A percentile compares a stretch with the other conserved stretches of the same genome.
These are phyloP conservation scores for Aradophagus sp. DNA, from an alignment of 1,140 invertebrate species.

Conservation along the genomic window DNA sequence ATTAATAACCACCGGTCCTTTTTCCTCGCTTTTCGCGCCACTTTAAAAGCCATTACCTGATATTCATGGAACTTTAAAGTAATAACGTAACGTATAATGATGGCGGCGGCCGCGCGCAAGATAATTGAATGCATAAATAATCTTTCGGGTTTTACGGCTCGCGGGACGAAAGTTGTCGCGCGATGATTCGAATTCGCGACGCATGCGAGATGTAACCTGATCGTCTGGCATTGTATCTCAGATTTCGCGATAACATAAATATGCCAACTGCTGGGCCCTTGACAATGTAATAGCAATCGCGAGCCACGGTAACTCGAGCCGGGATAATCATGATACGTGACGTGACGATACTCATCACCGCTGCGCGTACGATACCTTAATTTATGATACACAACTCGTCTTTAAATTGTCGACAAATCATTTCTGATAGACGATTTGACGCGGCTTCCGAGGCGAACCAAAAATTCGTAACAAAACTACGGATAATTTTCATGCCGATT, in stretches of 20 bases:
- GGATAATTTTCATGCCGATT: too few species aligned
- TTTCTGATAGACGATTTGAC: background rate
- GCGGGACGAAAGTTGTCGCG: constrained; percentile 50
- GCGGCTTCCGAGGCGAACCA: too few species aligned
- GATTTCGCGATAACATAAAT: constrained; percentile 69
- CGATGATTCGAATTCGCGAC: constrained; percentile 54
- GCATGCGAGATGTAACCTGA: constrained; percentile 61
- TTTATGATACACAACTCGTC: constrained; percentile 22
- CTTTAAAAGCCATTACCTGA: constrained; percentile 45
- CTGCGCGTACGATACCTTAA: constrained; percentile 27
- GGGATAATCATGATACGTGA: constrained; percentile 40
- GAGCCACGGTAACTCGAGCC: constrained; percentile 57
- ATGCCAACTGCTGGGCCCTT: constrained; percentile 55
- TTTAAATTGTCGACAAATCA: constrained; percentile 11
- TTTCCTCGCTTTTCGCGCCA: constrained; percentile 19
- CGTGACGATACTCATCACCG: constrained; percentile 35
- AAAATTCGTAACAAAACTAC: too few species aligned
- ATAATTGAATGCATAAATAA: constrained; percentile 52
- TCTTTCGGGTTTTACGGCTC: constrained; percentile 34
- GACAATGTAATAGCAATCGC: constrained; percentile 62
- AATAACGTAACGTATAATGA: constrained; percentile 41
- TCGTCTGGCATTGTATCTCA: constrained; percentile 64
- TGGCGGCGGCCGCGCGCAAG: constrained; percentile 12
- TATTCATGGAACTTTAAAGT: constrained; percentile 43
- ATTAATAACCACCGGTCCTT: constrained; percentile 21